Percentiles rank a stretch among this genome's conserved stretches.
phyloP scores from a whole-genome alignment of 2,113 vertebrate genomes.

The Tetraodon nigroviridis region DNA sequence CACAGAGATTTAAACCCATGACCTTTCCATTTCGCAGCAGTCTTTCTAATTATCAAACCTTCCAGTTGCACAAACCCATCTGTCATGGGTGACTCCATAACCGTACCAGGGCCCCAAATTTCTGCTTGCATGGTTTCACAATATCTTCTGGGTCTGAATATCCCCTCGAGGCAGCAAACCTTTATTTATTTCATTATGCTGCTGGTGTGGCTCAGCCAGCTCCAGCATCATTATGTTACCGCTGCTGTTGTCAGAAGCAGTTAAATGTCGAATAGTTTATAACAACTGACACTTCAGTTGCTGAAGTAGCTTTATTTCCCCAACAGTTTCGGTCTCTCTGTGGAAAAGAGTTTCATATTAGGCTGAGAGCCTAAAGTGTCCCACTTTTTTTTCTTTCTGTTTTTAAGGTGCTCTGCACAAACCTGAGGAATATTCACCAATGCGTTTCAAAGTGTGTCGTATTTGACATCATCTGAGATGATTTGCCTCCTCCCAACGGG shows the following conservation, averaged over 20 bases:
- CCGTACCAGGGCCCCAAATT: conserved; percentile 3
- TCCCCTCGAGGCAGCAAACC: conserved; percentile 7
- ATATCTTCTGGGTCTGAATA: conserved; percentile 16
- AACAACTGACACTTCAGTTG: conserved; percentile 22
- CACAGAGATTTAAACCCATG: not conserved
- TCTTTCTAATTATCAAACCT: conserved; percentile 21
- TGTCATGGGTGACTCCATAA: conserved; percentile 19
- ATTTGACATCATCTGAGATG: conserved; percentile 17
- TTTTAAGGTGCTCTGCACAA: not conserved
- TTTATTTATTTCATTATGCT: not conserved
- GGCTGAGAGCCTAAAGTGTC: too few relatives aligned
- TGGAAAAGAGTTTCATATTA: too few relatives aligned
- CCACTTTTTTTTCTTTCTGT: too few relatives aligned
- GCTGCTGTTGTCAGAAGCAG: conserved; percentile 12
- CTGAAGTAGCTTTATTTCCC: conserved; percentile 4
- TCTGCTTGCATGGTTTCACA: conserved; percentile 13
- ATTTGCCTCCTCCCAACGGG: not conserved
- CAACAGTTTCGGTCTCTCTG: not conserved
- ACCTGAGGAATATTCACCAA: conserved; percentile 23
- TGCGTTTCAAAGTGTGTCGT: not conserved
- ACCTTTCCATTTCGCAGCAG: conserved; percentile 28
- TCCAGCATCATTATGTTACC: conserved; percentile 2
- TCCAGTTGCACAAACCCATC: conserved; percentile 8
- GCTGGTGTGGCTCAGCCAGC: conserved; percentile 7
- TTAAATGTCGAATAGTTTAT: conserved; percentile 18